Percentiles rank a stretch among this genome's conserved stretches.
These are phyloP conservation scores for Perca flavescens DNA, from an alignment of 2,113 vertebrate genomes.

Conservation along the genomic window DNA sequence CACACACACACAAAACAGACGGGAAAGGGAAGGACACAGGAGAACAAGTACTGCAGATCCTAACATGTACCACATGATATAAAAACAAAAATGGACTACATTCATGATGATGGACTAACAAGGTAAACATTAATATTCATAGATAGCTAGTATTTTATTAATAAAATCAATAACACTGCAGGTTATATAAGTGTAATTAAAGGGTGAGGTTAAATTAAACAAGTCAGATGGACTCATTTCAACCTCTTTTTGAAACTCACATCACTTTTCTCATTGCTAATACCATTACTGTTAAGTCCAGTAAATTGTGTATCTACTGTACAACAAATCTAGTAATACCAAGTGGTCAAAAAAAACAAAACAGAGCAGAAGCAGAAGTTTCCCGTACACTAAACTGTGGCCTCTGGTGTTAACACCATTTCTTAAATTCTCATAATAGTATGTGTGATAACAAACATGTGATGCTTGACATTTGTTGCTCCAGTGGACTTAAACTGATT, in stretches of 20 bases:
- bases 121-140: not conserved
- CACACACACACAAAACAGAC: too few relatives aligned
- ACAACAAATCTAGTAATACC: not conserved
- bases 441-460: not conserved
- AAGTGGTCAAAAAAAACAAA: conserved; percentile 9
- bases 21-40: too few relatives aligned
- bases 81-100: not conserved
- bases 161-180: too few relatives aligned
- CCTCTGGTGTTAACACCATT: not conserved
- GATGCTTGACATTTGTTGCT: not conserved
- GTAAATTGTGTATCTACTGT: not conserved
- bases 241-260: not conserved
- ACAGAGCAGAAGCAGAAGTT: conserved; percentile 38
- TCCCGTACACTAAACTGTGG: not conserved
- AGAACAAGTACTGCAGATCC: too few relatives aligned
- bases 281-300: not conserved
- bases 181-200: not conserved
- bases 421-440: not conserved
- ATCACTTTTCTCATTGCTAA: not conserved
- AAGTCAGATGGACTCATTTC: not conserved
- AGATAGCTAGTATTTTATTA: not conserved
- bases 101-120: not conserved
- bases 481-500: too few relatives aligned
- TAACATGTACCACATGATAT: too few relatives aligned
- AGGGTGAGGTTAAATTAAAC: not conserved